Percentiles rank a stretch among this genome's conserved stretches.
Conservation (phyloP, 2,113 vertebrate species). For the Colius striatus region DNA sequence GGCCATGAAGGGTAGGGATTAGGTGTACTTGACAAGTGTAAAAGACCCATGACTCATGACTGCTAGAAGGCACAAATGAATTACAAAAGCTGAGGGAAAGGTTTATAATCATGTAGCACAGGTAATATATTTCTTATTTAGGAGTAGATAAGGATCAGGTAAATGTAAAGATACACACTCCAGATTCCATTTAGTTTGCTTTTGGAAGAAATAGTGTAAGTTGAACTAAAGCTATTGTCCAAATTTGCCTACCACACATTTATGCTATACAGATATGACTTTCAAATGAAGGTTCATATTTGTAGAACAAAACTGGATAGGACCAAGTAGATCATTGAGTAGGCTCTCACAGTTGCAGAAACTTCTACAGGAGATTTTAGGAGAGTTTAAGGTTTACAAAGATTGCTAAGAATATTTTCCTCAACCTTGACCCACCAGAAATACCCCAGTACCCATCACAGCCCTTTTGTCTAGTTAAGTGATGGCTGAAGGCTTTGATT, state of each 20-base stretch:
- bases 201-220: not conserved
- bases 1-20: constrained; percentile 79
- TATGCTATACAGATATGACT: not conserved
- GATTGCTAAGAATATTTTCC: not conserved
- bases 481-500: not conserved
- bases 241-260: not conserved
- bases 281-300: not conserved
- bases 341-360: not conserved
- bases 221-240: not conserved
- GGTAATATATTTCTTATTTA: constrained; percentile 74
- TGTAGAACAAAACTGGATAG: not conserved
- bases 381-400: not conserved
- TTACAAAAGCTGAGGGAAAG: constrained; percentile 75
- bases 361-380: not conserved
- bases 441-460: not conserved
- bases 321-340: not conserved
- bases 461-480: not conserved
- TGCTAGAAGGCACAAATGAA: constrained; percentile 77
- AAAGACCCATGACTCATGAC: constrained; percentile 80
- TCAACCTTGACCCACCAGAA: not conserved
- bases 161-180: constrained; percentile 4
- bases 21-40: constrained; percentile 80
- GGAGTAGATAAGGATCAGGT: constrained; percentile 36
- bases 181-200: not conserved
- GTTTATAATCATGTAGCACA: constrained; percentile 64